Conservation (phyloP, 2,113 vertebrate species). For the Chloroceryle aenea region DNA sequence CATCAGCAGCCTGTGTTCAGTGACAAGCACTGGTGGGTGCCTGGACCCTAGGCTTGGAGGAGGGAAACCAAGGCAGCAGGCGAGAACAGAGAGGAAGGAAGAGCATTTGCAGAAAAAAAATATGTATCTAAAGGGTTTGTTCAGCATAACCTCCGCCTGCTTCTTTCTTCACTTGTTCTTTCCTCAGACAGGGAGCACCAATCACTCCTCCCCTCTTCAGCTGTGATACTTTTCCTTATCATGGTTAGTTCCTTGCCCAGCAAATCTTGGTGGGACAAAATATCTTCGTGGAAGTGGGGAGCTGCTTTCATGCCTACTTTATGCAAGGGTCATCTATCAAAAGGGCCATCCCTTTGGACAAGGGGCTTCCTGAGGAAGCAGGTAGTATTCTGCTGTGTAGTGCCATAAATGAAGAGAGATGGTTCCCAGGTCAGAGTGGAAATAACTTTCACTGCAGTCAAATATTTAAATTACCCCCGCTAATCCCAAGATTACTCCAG, state of each 20-base stretch:
- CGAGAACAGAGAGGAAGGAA: not conserved
- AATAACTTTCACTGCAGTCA: not conserved
- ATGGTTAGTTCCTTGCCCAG: not conserved
- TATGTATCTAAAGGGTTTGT: not conserved
- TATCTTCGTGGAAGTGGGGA: not conserved
- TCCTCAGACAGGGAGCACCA: not conserved
- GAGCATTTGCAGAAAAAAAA: not conserved
- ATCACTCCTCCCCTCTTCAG: not conserved
- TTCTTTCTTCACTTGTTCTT: not conserved
- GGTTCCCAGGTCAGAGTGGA: not conserved
- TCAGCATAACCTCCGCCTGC: not conserved
- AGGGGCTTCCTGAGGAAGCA: not conserved
- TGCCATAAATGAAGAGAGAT: not conserved
- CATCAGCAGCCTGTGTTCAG: not conserved
- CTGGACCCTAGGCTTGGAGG: not conserved
- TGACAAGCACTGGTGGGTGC: rapidly evolving
- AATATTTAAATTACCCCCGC: not conserved
- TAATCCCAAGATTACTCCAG: not conserved
- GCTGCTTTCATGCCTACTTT: not conserved
- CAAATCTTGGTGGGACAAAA: not conserved
- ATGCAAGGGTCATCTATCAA: not conserved
- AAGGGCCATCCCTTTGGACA: not conserved
- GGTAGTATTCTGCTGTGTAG: not conserved
- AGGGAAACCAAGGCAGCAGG: not conserved
- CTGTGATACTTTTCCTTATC: not conserved